Conservation (phyloP, 2,797 vertebrate genomes). For the Sciaenops ocellatus region DNA sequence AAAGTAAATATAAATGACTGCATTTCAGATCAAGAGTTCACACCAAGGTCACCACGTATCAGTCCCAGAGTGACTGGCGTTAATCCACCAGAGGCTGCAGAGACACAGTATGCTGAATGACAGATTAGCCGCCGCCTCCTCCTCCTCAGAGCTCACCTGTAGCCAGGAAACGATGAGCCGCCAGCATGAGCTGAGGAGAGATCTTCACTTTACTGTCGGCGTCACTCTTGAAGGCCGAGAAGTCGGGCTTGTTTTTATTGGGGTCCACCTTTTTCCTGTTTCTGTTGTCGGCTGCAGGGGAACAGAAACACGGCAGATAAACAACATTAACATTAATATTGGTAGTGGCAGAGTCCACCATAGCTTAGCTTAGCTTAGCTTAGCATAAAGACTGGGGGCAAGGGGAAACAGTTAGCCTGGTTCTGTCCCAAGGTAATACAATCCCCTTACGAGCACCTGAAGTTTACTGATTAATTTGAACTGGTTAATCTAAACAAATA, state of each 20-base stretch:
- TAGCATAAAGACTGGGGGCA: too few species aligned
- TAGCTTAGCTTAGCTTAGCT: too few species aligned
- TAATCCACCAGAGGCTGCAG: neutral
- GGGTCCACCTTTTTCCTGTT: slow-evolving; percentile 90
- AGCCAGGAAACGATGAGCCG: slow-evolving; percentile 95
- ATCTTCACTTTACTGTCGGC: slow-evolving; percentile 94
- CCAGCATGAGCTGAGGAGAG: slow-evolving; percentile 95
- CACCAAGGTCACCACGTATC: neutral
- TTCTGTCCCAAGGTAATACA: too few species aligned
- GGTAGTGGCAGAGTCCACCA: too few species aligned
- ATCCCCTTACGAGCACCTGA: too few species aligned
- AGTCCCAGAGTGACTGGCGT: neutral
- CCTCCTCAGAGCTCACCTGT: slow-evolving; percentile 83
- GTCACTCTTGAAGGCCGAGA: slow-evolving; percentile 95
- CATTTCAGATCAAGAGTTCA: too few species aligned
- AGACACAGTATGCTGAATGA: neutral
- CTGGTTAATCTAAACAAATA: too few species aligned
- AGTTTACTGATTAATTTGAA: too few species aligned
- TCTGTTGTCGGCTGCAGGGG: slow-evolving; percentile 91
- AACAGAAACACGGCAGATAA: neutral
- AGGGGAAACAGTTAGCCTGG: too few species aligned
- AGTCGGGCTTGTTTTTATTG: slow-evolving; percentile 91
- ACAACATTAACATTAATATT: too few species aligned
- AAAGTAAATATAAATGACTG: too few species aligned
- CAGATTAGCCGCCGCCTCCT: neutral